Percentiles rank a stretch among this genome's conserved stretches.
phyloP scores from a whole-genome alignment of 2,888 invertebrate genomes.

The Polietes domitor region DNA sequence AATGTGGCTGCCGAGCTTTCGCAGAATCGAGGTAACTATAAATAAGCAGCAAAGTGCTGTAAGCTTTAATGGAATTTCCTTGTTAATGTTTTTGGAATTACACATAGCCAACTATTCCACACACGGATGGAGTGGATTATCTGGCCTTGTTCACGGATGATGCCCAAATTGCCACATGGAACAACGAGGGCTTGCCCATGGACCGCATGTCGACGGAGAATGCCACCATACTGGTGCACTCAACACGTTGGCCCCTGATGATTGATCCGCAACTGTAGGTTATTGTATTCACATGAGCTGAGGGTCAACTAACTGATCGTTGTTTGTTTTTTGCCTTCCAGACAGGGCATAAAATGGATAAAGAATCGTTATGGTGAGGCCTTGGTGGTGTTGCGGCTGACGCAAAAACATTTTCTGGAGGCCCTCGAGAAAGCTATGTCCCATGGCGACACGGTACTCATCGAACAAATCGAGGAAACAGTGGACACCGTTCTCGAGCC shows the following conservation, averaged over 20 bases:
- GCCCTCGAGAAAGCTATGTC: slow-evolving; percentile 88
- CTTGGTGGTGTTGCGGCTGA: slow-evolving; percentile 88
- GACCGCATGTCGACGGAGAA: slow-evolving; percentile 98
- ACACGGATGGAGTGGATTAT: slow-evolving; percentile 90
- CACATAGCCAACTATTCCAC: slow-evolving; percentile 87
- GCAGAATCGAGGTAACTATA: slow-evolving; percentile 83
- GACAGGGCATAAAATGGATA: slow-evolving; percentile 97
- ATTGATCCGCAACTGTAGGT: slow-evolving; percentile 93
- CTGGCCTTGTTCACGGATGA: slow-evolving; percentile 93
- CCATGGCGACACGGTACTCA: slow-evolving; percentile 88
- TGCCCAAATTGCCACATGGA: slow-evolving; percentile 96
- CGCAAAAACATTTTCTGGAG: slow-evolving; percentile 92
- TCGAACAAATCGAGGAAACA: slow-evolving; percentile 95
- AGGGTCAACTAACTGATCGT: not conserved
- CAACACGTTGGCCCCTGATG: slow-evolving; percentile 96
- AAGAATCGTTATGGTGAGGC: slow-evolving; percentile 90
- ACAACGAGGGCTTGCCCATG: slow-evolving; percentile 95
- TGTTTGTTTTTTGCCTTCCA: slow-evolving; percentile 68
- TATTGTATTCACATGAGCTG: not conserved
- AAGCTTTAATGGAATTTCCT: not conserved
- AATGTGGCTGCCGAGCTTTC: slow-evolving; percentile 91
- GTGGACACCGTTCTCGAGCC: slow-evolving; percentile 97
- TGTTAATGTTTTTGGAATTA: not conserved
- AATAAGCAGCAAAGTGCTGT: not conserved
- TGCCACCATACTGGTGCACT: slow-evolving; percentile 94